phyloP scores from a whole-genome alignment of 1,140 invertebrate species.

The Zaprionus davidi region DNA sequence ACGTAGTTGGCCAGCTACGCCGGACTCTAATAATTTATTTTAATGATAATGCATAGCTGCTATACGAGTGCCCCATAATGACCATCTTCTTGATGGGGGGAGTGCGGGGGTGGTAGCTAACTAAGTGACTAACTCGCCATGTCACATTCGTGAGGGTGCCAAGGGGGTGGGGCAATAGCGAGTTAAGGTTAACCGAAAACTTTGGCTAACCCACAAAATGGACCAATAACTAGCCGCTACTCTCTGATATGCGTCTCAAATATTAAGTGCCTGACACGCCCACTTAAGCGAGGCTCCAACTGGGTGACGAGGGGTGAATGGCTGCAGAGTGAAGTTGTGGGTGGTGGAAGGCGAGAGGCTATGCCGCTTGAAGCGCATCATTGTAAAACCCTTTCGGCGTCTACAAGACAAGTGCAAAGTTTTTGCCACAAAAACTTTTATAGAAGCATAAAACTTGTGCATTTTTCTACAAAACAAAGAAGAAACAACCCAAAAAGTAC shows the following conservation, averaged over 20 bases:
- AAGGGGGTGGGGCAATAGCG: background rate
- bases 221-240: conserved; percentile 51
- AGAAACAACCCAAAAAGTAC: conserved; percentile 58
- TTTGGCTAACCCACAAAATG: conserved; percentile 30
- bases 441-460: conserved; percentile 77
- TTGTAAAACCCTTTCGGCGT: conserved; percentile 78
- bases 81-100: conserved; percentile 5
- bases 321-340: background rate
- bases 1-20: conserved; percentile 37
- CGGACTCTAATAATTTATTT: conserved; percentile 82
- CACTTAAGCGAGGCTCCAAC: conserved; percentile 21
- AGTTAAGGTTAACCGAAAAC: conserved; percentile 28
- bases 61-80: conserved; percentile 46
- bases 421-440: conserved; percentile 76
- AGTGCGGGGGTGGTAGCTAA: background rate
- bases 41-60: conserved; percentile 80
- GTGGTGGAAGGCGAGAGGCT: background rate
- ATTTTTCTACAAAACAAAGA: conserved; percentile 78
- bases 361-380: conserved; percentile 63
- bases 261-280: conserved; percentile 66
- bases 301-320: too few species aligned
- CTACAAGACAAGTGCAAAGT: conserved; percentile 79
- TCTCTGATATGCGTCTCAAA: conserved; percentile 64
- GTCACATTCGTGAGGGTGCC: conserved; percentile 13
- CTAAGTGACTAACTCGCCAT: conserved; percentile 31